Evolutionary conservation across 2,113 vertebrate species (phyloP).

Genomic region (Danionella cerebrum): DNA sequence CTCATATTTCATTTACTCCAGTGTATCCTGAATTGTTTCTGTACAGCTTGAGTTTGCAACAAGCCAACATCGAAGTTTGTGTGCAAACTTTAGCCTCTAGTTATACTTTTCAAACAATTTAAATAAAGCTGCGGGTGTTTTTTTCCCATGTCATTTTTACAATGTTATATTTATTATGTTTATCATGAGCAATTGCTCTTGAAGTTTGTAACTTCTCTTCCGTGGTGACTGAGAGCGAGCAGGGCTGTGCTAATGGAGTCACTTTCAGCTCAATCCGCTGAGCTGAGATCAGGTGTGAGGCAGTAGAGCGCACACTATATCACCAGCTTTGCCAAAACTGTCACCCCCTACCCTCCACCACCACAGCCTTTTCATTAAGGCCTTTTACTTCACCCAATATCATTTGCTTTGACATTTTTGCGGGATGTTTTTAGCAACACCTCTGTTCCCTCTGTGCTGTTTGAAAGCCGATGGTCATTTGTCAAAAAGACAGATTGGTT

Average conservation of each 20-base stretch:
- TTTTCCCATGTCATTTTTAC: no score
- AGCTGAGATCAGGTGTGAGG: constrained; percentile 16
- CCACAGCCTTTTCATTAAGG: constrained; percentile 61
- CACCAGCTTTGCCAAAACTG: constrained; percentile 55
- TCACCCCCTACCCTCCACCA: constrained; percentile 55
- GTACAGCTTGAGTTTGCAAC: no score
- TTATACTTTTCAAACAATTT: no score
- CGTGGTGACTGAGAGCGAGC: not conserved
- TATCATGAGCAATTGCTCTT: not conserved
- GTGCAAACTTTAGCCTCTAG: no score
- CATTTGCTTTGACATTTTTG: constrained; percentile 59
- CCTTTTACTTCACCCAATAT: constrained; percentile 59
- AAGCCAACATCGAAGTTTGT: no score
- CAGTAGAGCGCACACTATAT: constrained; percentile 14
- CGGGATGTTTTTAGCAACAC: constrained; percentile 37
- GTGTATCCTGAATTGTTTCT: no score
- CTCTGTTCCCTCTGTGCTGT: constrained; percentile 46
- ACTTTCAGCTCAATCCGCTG: constrained; percentile 16
- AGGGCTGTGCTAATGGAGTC: constrained; percentile 15
- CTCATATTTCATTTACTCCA: no score
- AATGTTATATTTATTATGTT: no score
- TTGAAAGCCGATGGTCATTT: constrained; percentile 33
- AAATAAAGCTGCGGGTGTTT: no score
- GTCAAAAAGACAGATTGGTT: constrained; percentile 22
- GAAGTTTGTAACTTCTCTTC: not conserved